A percentile compares a stretch with the other conserved stretches of the same genome.
Evolutionary conservation across 1,140 invertebrate genomes (phyloP).

Genomic region (Drosophila pruinosa): DNA sequence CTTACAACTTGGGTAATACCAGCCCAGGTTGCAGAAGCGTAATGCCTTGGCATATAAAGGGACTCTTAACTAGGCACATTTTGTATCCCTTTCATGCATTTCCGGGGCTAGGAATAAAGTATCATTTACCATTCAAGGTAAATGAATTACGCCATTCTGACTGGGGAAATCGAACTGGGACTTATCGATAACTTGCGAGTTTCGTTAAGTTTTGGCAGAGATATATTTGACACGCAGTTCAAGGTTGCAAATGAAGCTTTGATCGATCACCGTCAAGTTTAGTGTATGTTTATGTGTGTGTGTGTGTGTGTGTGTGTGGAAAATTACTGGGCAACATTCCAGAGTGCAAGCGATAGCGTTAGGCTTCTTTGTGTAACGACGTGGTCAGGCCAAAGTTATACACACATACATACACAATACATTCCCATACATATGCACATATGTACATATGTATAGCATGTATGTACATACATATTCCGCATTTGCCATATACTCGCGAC

Average conservation of each 20-base stretch:
- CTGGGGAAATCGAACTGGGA: neutral
- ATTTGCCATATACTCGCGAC: neutral
- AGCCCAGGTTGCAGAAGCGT: neutral
- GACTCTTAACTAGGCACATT: neutral
- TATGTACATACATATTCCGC: constrained; percentile 3
- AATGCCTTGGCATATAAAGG: neutral
- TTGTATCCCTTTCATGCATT: neutral
- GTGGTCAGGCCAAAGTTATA: constrained; percentile 23
- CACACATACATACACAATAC: constrained; percentile 13
- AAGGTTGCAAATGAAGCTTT: constrained; percentile 19
- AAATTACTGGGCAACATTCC: constrained; percentile 40
- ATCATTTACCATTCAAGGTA: too few species aligned
- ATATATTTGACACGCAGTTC: neutral
- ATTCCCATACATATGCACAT: neutral
- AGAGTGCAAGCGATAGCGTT: constrained; percentile 34
- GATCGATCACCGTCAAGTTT: constrained; percentile 26
- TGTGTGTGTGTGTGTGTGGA: constrained; percentile 34
- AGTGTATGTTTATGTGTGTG: constrained; percentile 7
- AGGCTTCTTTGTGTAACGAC: constrained; percentile 24
- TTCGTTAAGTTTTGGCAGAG: neutral
- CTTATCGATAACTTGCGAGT: neutral
- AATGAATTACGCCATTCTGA: too few species aligned
- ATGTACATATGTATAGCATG: constrained; percentile 4
- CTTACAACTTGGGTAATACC: neutral
- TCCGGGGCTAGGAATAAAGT: neutral